phyloP scores from a whole-genome alignment of 2,888 invertebrate species.

The Holacanthella duospinosa region DNA sequence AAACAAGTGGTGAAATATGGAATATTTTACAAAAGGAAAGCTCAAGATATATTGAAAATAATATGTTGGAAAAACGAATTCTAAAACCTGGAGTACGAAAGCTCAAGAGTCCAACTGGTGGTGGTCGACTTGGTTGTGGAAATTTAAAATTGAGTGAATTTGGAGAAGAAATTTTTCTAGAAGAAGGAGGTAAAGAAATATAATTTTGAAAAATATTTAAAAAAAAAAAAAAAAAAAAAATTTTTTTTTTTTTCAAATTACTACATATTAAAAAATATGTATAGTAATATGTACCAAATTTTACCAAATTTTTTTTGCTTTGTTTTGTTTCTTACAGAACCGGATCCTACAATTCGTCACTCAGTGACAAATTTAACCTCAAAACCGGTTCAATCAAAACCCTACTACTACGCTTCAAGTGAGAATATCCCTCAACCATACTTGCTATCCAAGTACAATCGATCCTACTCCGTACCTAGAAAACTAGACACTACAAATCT shows the following conservation, averaged over 20 bases:
- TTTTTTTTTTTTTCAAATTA: background rate
- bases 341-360: background rate
- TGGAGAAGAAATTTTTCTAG: background rate
- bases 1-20: conserved; percentile 36
- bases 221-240: too few relatives aligned
- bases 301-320: background rate
- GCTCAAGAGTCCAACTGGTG: background rate
- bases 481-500: conserved; percentile 47
- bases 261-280: too few relatives aligned
- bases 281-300: too few relatives aligned
- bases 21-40: conserved; percentile 33
- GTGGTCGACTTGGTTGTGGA: conserved; percentile 1
- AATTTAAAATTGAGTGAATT: background rate
- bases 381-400: background rate
- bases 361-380: background rate
- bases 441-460: conserved; percentile 38
- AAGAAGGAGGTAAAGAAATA: background rate
- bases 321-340: background rate
- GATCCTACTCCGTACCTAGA: conserved; percentile 57
- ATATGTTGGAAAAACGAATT: conserved; percentile 16
- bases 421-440: background rate
- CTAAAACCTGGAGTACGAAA: background rate
- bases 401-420: conserved; percentile 1
- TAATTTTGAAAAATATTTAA: background rate
- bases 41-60: conserved; percentile 29